A percentile compares a stretch with the other conserved stretches of the same genome.
Conservation (phyloP, 92 coral and sea anemone species). For the Zoanthus sansibaricus region DNA sequence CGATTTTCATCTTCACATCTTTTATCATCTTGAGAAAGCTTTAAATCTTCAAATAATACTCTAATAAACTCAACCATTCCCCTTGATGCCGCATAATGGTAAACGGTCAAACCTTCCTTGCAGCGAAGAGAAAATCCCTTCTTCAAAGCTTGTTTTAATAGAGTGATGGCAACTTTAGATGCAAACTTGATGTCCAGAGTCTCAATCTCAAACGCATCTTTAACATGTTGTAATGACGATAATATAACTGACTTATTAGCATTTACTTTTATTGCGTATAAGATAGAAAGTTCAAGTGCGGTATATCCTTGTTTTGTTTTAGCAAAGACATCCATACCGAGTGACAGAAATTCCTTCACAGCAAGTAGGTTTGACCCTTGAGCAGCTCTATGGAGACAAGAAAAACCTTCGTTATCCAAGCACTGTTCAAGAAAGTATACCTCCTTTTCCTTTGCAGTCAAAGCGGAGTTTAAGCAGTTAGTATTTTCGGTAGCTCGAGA, state of each 20-base stretch:
- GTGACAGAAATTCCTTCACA: not conserved
- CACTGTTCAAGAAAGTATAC: constrained; percentile 23
- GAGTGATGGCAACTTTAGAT: not conserved
- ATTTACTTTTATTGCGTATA: not conserved
- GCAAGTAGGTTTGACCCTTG: constrained; percentile 28
- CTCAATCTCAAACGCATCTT: not conserved
- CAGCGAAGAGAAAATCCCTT: constrained; percentile 16
- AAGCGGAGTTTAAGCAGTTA: not conserved
- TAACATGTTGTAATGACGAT: too few relatives aligned
- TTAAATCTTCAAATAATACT: not conserved
- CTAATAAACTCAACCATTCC: constrained; percentile 19
- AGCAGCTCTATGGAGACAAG: constrained; percentile 30
- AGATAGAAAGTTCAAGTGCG: not conserved
- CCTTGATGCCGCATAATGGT: constrained; percentile 38
- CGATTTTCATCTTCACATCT: constrained; percentile 6
- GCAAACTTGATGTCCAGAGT: constrained; percentile 9
- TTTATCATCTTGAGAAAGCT: not conserved
- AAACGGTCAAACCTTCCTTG: not conserved
- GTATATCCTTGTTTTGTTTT: constrained; percentile 2
- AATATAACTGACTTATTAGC: too few relatives aligned
- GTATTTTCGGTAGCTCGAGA: not conserved
- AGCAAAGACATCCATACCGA: constrained; percentile 9
- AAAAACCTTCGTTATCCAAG: constrained; percentile 28
- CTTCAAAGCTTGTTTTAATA: not conserved
- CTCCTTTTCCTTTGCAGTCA: not conserved